phyloP scores from a whole-genome alignment of 2,797 vertebrate genomes.

The Aphelocoma californica region DNA sequence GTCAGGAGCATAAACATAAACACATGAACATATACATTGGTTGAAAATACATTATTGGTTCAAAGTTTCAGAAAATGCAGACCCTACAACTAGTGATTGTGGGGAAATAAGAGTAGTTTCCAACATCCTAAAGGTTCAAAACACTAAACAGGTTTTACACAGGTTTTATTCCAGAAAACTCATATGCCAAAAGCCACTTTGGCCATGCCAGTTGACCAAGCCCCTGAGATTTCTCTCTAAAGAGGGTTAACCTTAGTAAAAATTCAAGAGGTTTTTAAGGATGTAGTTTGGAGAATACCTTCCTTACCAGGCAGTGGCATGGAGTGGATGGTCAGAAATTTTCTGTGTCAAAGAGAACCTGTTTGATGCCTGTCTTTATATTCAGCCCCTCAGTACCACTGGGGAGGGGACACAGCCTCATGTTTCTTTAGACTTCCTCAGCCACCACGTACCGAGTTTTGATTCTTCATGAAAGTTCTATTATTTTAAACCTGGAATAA shows the following conservation, averaged over 20 bases:
- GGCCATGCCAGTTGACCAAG: background rate
- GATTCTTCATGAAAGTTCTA: background rate
- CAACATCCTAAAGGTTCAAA: background rate
- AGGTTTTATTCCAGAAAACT: background rate
- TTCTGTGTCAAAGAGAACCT: background rate
- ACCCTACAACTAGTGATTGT: background rate
- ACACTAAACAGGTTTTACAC: background rate
- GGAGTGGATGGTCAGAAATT: background rate
- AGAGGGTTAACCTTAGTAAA: background rate
- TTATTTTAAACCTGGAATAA: background rate
- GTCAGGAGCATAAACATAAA: background rate
- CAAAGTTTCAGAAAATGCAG: background rate
- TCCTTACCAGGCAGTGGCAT: background rate
- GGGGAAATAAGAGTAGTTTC: background rate
- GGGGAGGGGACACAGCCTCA: background rate
- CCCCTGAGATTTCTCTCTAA: background rate
- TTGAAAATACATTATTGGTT: background rate
- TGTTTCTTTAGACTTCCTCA: background rate
- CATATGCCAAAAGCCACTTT: background rate
- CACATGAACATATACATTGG: accelerated
- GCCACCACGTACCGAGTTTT: background rate
- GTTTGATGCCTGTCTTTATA: background rate
- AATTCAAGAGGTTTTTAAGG: background rate
- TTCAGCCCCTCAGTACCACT: accelerated
- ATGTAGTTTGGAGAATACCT: background rate